phyloP scores from a whole-genome alignment of 2,888 invertebrate genomes.

The Hyposoter dolosus region DNA sequence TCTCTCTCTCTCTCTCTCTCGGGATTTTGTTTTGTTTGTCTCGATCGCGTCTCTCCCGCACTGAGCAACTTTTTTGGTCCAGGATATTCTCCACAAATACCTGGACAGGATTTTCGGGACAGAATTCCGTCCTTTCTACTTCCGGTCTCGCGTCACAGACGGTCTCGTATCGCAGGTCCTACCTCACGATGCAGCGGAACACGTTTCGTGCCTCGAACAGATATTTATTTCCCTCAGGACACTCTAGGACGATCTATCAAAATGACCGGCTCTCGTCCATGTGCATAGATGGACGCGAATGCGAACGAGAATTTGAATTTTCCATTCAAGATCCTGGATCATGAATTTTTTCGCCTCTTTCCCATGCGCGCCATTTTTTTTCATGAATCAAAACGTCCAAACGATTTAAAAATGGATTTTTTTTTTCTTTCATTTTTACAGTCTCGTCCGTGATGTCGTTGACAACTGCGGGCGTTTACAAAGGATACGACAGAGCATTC shows the following conservation, averaged over 20 bases:
- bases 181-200: conserved; percentile 15
- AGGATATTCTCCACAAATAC: conserved; percentile 33
- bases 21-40: conserved; percentile 25
- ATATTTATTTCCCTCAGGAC: conserved; percentile 51
- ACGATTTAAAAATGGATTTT: too few relatives aligned
- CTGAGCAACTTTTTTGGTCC: conserved; percentile 19
- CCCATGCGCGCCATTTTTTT: neutral
- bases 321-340: neutral
- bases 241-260: conserved; percentile 39
- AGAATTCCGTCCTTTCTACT: conserved; percentile 33
- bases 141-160: conserved; percentile 53
- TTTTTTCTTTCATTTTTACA: conserved; percentile 84
- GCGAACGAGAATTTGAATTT: conserved; percentile 16
- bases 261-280: conserved; percentile 29
- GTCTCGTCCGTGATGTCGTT: conserved; percentile 94
- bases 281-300: conserved; percentile 9
- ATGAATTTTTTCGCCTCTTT: neutral
- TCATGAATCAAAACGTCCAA: neutral
- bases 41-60: conserved; percentile 8
- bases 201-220: conserved; percentile 49
- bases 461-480: conserved; percentile 89
- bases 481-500: conserved; percentile 96
- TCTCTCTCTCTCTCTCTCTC: conserved; percentile 33
- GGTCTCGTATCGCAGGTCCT: conserved; percentile 9
- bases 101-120: conserved; percentile 45